Base-by-base conservation (phyloP, 2,888 invertebrate species). In the Malacosoma neustria region DNA sequence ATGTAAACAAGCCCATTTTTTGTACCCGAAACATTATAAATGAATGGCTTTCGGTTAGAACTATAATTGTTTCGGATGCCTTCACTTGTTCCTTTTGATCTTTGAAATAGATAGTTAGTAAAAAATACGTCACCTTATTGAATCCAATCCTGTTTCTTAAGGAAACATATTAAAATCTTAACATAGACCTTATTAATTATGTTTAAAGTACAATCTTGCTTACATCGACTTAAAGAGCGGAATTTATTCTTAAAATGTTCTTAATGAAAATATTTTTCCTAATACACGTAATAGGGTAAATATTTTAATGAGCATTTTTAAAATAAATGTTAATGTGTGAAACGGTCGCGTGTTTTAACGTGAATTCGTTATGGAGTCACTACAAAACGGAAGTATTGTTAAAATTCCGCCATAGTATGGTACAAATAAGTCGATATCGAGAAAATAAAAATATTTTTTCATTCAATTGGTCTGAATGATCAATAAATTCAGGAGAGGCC, bases 1-100 rank as follows among this genome's bases (percentile, higher is more conserved):
- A 84, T 72, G 80, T 84, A 82, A 84, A 84, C 84, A 84, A 81
- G 80, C 61, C 63, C 55, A 59, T 70, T 80, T 80, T 74, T 72
- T 71, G 57, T 46, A 42, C 55, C 58, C 48, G 63, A 67, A 70
- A 67, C 51, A 56, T 74, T 74, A 80, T 73, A 74, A 79, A 82
- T 76, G 74, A 75, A 71, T 62, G 54, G 51, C 47, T 48, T 48
- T 46, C 49, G 67, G 56, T 71, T 74, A 79, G 75, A 72, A 69
- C 51, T 71, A 71, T 76, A 80, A 82, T 80, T 84, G 74, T 73
- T 72, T 66, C 56, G 53, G 60, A 69, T 70, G 62, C 61, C 61
- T 60, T 51, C 45, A 56, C 46, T 61, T 59, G 61, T 57, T 46
- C 54, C 13, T 35, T 56, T 57, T 60, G 71, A 75, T 73, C 66